These are phyloP conservation scores for Papilio aristodemus DNA, from an alignment of 1,140 invertebrate genomes.

Conservation along the genomic window DNA sequence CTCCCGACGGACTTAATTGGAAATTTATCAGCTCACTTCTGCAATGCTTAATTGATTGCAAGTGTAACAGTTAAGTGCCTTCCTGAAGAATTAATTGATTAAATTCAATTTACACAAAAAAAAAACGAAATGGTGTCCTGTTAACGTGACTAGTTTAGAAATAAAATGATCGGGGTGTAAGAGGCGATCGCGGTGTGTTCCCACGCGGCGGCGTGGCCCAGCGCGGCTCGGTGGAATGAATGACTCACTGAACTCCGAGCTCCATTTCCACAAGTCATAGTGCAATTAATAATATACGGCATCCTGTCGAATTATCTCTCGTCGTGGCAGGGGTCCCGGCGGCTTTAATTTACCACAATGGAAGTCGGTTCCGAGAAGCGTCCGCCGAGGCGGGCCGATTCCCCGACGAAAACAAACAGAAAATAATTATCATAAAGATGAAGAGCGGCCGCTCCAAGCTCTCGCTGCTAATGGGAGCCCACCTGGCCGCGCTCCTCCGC, in stretches of 20 bases:
- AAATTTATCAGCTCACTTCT: conserved; percentile 64
- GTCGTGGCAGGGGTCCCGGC: conserved; percentile 78
- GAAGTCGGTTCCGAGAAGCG: conserved; percentile 78
- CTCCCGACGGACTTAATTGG: conserved; percentile 61
- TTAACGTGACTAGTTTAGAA: conserved; percentile 55
- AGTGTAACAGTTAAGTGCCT: conserved; percentile 40
- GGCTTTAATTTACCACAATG: conserved; percentile 80
- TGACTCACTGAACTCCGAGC: conserved; percentile 77
- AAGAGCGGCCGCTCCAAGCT: conserved; percentile 76
- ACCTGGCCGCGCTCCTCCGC: conserved; percentile 63
- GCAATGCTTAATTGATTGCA: conserved; percentile 63
- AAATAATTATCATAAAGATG: conserved; percentile 81
- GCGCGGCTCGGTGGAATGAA: conserved; percentile 68
- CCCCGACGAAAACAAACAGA: conserved; percentile 80
- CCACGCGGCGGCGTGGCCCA: conserved; percentile 55
- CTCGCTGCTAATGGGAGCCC: conserved; percentile 75
- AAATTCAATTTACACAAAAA: conserved; percentile 46
- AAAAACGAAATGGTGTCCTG: conserved; percentile 38
- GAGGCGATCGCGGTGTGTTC: conserved; percentile 61
- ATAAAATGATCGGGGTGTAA: conserved; percentile 60
- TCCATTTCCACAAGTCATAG: conserved; percentile 80
- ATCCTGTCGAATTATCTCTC: conserved; percentile 80
- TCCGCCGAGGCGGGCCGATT: conserved; percentile 74
- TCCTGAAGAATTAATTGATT: conserved; percentile 21
- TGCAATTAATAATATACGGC: conserved; percentile 80